Percentiles rank a stretch among this genome's conserved stretches.
phyloP scores from a whole-genome alignment of 2,888 invertebrate species.

The Elysia crispata region DNA sequence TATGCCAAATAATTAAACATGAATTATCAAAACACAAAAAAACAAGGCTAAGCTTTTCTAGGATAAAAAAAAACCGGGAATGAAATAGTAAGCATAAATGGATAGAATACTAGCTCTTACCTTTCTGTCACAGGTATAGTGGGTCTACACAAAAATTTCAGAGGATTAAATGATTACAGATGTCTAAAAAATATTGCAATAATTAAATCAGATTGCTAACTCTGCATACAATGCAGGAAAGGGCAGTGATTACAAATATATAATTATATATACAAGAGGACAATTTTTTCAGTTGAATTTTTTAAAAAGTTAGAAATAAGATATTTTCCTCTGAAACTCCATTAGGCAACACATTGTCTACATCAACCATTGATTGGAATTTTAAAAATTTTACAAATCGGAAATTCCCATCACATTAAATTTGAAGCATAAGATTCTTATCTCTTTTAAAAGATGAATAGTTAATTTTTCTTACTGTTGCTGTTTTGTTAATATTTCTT shows the following conservation, averaged over 20 bases:
- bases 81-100: background rate
- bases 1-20: too few species aligned
- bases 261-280: background rate
- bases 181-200: background rate
- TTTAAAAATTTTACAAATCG: too few species aligned
- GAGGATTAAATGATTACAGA: background rate
- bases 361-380: too few species aligned
- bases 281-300: too few species aligned
- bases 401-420: too few species aligned
- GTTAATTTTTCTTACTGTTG: too few species aligned
- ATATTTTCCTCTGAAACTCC: too few species aligned
- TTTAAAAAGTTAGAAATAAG: too few species aligned
- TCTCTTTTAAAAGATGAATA: too few species aligned
- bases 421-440: too few species aligned
- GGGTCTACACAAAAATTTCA: conserved; percentile 31
- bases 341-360: too few species aligned
- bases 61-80: background rate
- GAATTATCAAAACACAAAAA: background rate
- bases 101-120: conserved; percentile 30
- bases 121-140: conserved; percentile 35
- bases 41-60: background rate
- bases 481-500: too few species aligned
- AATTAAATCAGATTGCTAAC: background rate
- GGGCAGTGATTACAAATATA: background rate
- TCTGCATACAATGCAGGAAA: background rate